These are phyloP conservation scores for Phodopus roborovskii DNA, from an alignment of 2,113 vertebrate species.

Conservation along the genomic window DNA sequence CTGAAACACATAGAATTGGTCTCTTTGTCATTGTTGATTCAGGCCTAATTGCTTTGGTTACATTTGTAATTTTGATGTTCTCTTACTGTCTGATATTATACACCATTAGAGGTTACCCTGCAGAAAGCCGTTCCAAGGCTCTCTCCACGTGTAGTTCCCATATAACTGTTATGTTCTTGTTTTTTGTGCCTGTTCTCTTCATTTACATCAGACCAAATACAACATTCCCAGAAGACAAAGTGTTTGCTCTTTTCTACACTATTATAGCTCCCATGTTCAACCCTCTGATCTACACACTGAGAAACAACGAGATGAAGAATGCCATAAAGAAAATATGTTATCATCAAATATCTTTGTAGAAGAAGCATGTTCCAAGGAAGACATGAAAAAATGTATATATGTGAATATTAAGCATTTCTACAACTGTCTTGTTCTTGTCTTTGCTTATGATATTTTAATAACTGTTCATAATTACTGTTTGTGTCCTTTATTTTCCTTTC, in stretches of 20 bases:
- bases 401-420: background rate
- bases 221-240: conserved; percentile 47
- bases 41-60: background rate
- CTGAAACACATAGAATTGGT: background rate
- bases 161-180: background rate
- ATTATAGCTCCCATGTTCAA: conserved; percentile 58
- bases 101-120: background rate
- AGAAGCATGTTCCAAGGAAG: background rate
- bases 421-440: background rate
- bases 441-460: background rate
- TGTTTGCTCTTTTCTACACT: conserved; percentile 57
- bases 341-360: background rate
- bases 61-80: conserved; percentile 3
- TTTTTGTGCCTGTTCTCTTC: conserved; percentile 9
- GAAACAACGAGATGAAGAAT: conserved; percentile 57
- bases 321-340: background rate
- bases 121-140: background rate
- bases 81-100: conserved; percentile 39
- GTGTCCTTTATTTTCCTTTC: background rate
- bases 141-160: conserved; percentile 47
- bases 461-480: background rate
- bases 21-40: conserved; percentile 48
- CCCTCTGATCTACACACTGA: conserved; percentile 56
- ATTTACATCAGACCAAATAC: conserved; percentile 8
- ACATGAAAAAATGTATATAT: background rate